These are phyloP conservation scores for Erynnis tages DNA, from an alignment of 2,888 invertebrate genomes.

Conservation along the genomic window DNA sequence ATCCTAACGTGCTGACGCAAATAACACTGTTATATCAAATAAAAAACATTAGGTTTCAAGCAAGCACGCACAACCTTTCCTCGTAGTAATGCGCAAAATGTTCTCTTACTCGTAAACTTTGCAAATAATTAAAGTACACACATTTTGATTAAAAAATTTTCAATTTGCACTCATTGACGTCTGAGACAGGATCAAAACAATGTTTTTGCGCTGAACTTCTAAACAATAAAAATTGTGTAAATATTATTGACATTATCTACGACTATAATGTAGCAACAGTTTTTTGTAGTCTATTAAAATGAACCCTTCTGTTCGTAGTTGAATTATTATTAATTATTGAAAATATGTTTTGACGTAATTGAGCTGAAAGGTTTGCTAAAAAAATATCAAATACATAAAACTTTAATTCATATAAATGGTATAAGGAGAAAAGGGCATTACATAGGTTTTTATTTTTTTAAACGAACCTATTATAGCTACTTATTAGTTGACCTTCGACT, in stretches of 20 bases:
- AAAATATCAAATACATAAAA: background rate
- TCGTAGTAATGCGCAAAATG: conserved; percentile 28
- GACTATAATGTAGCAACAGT: too few relatives aligned
- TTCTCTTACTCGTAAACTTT: conserved; percentile 7
- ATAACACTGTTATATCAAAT: conserved; percentile 34
- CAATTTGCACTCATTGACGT: conserved; percentile 11
- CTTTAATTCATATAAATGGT: background rate
- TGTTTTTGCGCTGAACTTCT: background rate
- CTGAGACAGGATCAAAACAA: background rate
- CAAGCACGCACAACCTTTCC: conserved; percentile 32
- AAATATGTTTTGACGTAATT: too few relatives aligned
- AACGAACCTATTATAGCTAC: too few relatives aligned
- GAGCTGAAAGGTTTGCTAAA: too few relatives aligned
- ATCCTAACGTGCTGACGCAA: conserved; percentile 43
- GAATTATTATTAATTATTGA: too few relatives aligned
- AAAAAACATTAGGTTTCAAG: conserved; percentile 32
- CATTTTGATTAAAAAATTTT: background rate
- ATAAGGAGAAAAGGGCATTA: too few relatives aligned
- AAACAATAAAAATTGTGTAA: background rate
- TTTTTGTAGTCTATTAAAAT: too few relatives aligned
- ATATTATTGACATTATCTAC: background rate
- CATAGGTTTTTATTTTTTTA: too few relatives aligned
- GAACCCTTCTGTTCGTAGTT: too few relatives aligned
- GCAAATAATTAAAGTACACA: conserved; percentile 8
- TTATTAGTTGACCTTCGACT: conserved; percentile 18